Evolutionary conservation across 2,113 vertebrate genomes (phyloP).

Genomic region (Corythornis madagascariensis): DNA sequence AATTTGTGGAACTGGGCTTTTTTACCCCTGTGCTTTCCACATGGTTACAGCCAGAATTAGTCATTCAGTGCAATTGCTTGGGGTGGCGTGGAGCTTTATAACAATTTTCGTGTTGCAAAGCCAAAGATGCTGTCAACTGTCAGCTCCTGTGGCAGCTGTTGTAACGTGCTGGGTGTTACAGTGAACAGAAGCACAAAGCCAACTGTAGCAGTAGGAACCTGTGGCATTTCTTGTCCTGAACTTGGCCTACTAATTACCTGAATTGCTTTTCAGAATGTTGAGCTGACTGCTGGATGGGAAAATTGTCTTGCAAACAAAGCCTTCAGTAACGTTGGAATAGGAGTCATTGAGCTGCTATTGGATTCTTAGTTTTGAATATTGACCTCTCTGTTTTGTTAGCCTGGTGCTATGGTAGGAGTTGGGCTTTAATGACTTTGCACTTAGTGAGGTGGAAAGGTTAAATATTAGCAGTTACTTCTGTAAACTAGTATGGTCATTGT

Average conservation of each 20-base stretch:
- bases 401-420: background rate
- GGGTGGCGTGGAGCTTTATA: background rate
- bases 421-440: background rate
- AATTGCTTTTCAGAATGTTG: background rate
- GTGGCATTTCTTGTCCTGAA: accelerated
- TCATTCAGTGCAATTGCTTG: background rate
- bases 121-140: background rate
- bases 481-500: accelerated
- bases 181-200: background rate
- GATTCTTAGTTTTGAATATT: background rate
- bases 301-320: background rate
- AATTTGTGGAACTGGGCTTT: background rate
- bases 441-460: background rate
- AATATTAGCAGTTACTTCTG: background rate
- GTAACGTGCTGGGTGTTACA: background rate
- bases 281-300: background rate
- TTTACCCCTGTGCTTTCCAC: background rate
- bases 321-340: background rate
- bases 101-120: background rate
- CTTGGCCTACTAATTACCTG: background rate
- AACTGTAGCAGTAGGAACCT: background rate
- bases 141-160: background rate
- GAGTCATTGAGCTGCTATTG: background rate
- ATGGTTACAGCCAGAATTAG: background rate
- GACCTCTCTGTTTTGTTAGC: background rate